Evolutionary conservation across 2,113 vertebrate genomes (phyloP).

Genomic region (Pelecanus crispus): DNA sequence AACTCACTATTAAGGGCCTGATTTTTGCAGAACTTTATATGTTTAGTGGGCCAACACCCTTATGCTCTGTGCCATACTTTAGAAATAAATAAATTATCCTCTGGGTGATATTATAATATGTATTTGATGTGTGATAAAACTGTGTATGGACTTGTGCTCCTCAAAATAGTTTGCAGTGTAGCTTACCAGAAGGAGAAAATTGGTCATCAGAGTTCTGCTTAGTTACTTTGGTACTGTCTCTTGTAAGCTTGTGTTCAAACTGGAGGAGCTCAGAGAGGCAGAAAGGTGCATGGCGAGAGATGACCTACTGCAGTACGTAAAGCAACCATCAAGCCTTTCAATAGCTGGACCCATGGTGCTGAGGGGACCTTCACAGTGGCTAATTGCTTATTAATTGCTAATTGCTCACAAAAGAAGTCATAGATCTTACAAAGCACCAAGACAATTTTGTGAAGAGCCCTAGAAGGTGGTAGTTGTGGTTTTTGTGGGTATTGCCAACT

Average conservation of each 20-base stretch:
- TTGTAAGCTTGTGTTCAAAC: not conserved
- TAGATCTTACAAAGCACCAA: not conserved
- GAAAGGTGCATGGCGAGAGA: not conserved
- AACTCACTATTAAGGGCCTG: not conserved
- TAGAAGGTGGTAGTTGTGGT: not conserved
- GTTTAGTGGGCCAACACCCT: not conserved
- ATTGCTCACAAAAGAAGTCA: not conserved
- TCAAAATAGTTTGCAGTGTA: not conserved
- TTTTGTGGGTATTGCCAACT: not conserved
- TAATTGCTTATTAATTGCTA: too few relatives aligned
- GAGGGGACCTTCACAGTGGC: not conserved
- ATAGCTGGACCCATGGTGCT: fast-evolving
- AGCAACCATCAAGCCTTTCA: not conserved
- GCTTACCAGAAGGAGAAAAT: not conserved
- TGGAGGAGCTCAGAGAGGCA: not conserved
- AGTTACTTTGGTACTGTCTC: not conserved
- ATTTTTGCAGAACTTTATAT: not conserved
- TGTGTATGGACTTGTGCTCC: not conserved
- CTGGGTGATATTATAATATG: not conserved
- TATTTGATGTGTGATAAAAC: not conserved
- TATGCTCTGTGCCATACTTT: not conserved
- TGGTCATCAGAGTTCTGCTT: not conserved
- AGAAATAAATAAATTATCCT: not conserved
- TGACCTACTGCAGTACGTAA: not conserved
- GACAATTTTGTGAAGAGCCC: not conserved